Conservation (phyloP, 2,797 vertebrate genomes). For the Oreochromis grahami region DNA sequence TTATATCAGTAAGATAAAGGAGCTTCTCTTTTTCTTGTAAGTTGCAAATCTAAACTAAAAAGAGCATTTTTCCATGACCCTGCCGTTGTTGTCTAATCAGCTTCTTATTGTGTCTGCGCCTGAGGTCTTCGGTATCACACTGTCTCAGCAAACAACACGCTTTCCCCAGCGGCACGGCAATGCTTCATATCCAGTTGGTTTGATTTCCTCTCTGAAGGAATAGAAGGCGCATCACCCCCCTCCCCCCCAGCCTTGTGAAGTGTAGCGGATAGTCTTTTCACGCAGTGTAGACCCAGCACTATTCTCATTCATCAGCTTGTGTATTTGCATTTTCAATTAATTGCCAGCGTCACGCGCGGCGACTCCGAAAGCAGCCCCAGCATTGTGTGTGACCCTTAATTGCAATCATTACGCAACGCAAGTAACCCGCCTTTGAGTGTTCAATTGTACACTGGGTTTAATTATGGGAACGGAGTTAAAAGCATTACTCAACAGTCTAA, state of each 20-base stretch:
- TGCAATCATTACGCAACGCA: conserved; percentile 73
- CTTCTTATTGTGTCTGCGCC: conserved; percentile 37
- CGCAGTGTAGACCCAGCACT: conserved; percentile 45
- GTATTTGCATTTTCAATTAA: conserved; percentile 81
- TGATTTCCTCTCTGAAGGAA: conserved; percentile 61
- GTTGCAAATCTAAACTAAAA: conserved; percentile 9
- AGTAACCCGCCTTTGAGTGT: conserved; percentile 68
- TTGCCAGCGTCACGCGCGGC: conserved; percentile 59
- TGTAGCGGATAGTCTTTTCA: conserved; percentile 63
- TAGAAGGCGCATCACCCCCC: conserved; percentile 20
- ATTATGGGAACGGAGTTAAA: conserved; percentile 72
- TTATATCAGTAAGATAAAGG: conserved; percentile 1
- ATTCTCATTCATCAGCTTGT: conserved; percentile 69
- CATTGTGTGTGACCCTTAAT: conserved; percentile 76
- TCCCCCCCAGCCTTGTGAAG: conserved; percentile 26
- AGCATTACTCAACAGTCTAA: conserved; percentile 78
- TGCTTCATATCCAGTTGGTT: conserved; percentile 61
- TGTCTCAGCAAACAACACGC: conserved; percentile 45
- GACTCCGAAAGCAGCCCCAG: conserved; percentile 57
- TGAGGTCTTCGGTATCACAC: conserved; percentile 32
- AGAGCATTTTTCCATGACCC: neutral
- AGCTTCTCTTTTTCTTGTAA: neutral
- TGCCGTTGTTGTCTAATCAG: conserved; percentile 57
- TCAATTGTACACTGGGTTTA: conserved; percentile 74
- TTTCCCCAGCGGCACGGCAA: conserved; percentile 37